Conservation (phyloP, 2,113 vertebrate species). For the Reinhardtius hippoglossoides region DNA sequence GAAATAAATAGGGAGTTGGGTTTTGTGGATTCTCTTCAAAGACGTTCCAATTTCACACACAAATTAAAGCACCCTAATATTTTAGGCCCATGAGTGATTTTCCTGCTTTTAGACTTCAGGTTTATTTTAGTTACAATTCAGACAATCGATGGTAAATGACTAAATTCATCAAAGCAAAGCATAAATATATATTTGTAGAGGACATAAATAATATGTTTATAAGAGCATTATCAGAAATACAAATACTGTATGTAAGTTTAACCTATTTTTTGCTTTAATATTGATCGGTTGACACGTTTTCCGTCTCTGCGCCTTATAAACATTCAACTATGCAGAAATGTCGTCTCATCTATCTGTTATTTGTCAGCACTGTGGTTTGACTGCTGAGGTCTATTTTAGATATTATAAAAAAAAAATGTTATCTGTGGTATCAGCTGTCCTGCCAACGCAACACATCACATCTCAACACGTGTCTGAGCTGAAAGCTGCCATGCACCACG, state of each 20-base stretch:
- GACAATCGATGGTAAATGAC: constrained; percentile 17
- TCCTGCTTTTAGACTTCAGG: background rate
- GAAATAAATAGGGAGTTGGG: constrained; percentile 62
- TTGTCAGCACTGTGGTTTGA: constrained; percentile 14
- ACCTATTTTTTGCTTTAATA: constrained; percentile 4
- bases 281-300: constrained; percentile 15
- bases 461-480: constrained; percentile 55
- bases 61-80: constrained; percentile 68
- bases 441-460: constrained; percentile 47
- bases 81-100: constrained; percentile 52
- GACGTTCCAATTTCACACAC: constrained; percentile 71
- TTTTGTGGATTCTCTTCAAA: constrained; percentile 70
- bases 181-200: background rate
- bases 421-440: constrained; percentile 37
- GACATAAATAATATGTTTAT: background rate
- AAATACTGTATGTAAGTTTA: background rate
- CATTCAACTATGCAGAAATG: constrained; percentile 10
- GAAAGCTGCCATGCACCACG: constrained; percentile 50
- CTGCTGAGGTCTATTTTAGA: constrained; percentile 30
- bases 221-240: background rate
- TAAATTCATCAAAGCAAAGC: constrained; percentile 16
- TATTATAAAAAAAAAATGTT: background rate
- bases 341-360: constrained; percentile 16
- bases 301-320: background rate
- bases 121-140: constrained; percentile 37